Conservation (phyloP, 2,113 vertebrate species). For the Spheniscus mendiculus region DNA sequence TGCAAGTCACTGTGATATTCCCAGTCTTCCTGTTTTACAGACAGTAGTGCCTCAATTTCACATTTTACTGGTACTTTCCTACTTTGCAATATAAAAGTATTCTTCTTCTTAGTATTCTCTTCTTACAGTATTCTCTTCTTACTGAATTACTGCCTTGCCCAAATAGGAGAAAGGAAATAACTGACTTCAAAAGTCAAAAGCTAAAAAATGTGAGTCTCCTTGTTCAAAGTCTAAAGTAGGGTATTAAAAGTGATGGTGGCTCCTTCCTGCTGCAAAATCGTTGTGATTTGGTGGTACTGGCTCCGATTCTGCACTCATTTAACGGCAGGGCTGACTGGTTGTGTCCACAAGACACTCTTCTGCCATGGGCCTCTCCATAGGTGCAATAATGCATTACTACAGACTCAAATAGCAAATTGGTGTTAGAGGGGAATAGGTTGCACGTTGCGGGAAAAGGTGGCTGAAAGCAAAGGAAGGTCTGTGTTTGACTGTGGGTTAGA, state of each 20-base stretch:
- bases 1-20: background rate
- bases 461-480: background rate
- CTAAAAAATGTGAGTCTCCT: fast-evolving
- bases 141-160: background rate
- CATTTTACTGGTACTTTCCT: background rate
- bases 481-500: background rate
- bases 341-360: background rate
- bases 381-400: background rate
- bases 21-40: background rate
- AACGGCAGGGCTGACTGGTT: background rate
- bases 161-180: background rate
- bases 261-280: background rate
- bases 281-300: background rate
- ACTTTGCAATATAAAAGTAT: background rate
- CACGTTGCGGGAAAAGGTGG: background rate
- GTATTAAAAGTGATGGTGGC: background rate
- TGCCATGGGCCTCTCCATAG: background rate
- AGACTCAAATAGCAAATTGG: background rate
- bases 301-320: background rate
- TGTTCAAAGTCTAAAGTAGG: background rate
- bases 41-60: background rate
- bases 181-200: background rate
- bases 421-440: background rate
- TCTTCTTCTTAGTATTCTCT: too few relatives aligned
- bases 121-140: background rate